Conservation (phyloP, 2,797 vertebrate species). For the Synaphobranchus kaupii region DNA sequence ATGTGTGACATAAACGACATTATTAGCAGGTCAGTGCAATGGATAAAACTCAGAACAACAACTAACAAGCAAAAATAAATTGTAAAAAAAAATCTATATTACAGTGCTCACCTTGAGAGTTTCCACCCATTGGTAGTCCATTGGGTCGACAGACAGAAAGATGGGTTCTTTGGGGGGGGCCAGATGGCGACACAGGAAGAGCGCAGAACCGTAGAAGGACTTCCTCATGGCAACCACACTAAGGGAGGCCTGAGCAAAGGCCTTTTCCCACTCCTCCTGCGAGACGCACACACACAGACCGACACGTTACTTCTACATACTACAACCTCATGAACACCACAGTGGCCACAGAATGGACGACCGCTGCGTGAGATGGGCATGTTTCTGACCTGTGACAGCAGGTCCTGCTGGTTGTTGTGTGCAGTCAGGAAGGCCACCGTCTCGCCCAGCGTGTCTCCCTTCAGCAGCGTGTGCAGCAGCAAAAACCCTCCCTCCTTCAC, state of each 20-base stretch:
- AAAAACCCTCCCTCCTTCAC: conserved; percentile 85
- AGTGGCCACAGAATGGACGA: background rate
- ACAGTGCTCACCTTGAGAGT: conserved; percentile 80
- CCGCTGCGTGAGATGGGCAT: background rate
- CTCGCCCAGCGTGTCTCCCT: conserved; percentile 83
- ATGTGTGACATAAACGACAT: conserved; percentile 28
- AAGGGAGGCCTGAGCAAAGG: conserved; percentile 74
- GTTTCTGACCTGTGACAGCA: conserved; percentile 82
- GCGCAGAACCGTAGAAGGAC: conserved; percentile 86
- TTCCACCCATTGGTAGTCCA: conserved; percentile 87
- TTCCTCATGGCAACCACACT: conserved; percentile 77
- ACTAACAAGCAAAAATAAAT: background rate
- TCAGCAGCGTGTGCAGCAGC: conserved; percentile 85
- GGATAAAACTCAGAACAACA: background rate
- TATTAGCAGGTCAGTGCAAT: background rate
- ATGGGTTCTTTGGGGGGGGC: conserved; percentile 59
- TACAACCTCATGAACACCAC: background rate
- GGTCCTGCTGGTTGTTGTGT: conserved; percentile 59
- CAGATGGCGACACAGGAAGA: conserved; percentile 83
- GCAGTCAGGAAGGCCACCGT: conserved; percentile 79
- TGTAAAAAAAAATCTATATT: no score
- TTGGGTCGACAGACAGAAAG: conserved; percentile 78
- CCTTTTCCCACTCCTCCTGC: conserved; percentile 84
- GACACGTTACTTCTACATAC: background rate
- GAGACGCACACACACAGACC: background rate